Conservation (phyloP, 2,797 vertebrate genomes). For the Mormyrops attenuatus region DNA sequence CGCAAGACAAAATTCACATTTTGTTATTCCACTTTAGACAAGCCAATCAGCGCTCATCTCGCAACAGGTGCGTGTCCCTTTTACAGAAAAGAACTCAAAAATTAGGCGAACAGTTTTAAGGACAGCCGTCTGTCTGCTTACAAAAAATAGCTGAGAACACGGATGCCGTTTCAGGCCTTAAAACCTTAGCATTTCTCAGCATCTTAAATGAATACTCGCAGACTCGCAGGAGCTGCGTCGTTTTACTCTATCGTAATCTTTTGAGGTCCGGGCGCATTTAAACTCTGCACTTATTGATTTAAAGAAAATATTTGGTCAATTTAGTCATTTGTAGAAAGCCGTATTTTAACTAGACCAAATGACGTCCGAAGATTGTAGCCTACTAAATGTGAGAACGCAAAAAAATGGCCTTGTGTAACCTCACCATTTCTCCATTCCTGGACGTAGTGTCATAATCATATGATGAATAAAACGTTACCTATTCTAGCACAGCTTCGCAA, state of each 20-base stretch:
- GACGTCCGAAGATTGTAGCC: not conserved
- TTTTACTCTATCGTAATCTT: not conserved
- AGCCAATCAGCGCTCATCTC: not conserved
- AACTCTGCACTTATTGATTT: not conserved
- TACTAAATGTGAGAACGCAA: not conserved
- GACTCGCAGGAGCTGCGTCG: not conserved
- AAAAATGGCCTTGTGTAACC: not conserved
- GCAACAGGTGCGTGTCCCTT: not conserved
- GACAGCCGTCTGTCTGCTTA: not conserved
- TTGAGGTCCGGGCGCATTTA: not conserved
- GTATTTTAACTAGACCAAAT: not conserved
- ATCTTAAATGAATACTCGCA: not conserved
- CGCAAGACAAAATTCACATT: not conserved
- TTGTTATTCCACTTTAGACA: not conserved
- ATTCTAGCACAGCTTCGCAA: not conserved
- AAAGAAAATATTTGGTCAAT: not conserved
- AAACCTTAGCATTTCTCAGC: not conserved
- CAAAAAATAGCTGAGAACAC: not conserved
- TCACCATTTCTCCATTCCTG: not conserved
- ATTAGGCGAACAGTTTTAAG: not conserved
- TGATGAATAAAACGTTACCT: not conserved
- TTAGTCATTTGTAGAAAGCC: not conserved
- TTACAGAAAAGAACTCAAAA: not conserved
- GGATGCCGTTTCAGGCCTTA: not conserved
- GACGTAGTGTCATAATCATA: not conserved